A percentile compares a stretch with the other conserved stretches of the same genome.
These are phyloP conservation scores for Nothocercus julius DNA, from an alignment of 2,113 vertebrate species.

Conservation along the genomic window DNA sequence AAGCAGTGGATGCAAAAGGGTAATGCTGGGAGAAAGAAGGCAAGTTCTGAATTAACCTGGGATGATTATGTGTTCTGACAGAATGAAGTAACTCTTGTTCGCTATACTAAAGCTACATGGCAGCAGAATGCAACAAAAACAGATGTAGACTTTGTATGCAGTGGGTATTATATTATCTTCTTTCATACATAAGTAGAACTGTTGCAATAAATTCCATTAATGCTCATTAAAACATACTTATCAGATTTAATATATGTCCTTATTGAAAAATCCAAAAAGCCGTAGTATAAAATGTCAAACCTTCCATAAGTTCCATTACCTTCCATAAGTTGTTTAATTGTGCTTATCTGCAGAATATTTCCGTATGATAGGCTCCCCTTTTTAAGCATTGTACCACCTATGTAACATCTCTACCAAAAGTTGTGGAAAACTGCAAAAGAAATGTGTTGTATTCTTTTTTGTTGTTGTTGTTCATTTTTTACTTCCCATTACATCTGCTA, in stretches of 20 bases:
- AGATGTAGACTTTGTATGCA: slow-evolving; percentile 52
- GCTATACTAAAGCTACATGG: slow-evolving; percentile 28
- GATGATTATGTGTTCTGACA: slow-evolving; percentile 82
- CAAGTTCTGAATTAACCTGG: slow-evolving; percentile 71
- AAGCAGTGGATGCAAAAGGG: slow-evolving; percentile 47
- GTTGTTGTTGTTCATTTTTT: background rate
- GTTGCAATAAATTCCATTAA: slow-evolving; percentile 39
- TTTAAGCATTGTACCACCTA: background rate
- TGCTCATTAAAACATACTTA: slow-evolving; percentile 40
- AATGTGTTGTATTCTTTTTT: background rate
- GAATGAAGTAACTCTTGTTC: slow-evolving; percentile 75
- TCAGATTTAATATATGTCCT: slow-evolving; percentile 42
- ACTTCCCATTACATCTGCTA: background rate
- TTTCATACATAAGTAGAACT: slow-evolving; percentile 6
- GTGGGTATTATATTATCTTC: slow-evolving; percentile 1
- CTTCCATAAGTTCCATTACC: background rate
- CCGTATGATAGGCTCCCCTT: background rate
- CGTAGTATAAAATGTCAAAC: background rate
- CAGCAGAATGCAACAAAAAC: slow-evolving; percentile 62
- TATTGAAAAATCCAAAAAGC: background rate
- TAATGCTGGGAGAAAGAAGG: slow-evolving; percentile 45
- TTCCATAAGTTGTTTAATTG: background rate
- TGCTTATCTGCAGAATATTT: background rate
- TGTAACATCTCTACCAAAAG: background rate
- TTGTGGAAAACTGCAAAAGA: background rate